Conservation (phyloP, 2,888 invertebrate genomes). For the Coleophora deauratella region DNA sequence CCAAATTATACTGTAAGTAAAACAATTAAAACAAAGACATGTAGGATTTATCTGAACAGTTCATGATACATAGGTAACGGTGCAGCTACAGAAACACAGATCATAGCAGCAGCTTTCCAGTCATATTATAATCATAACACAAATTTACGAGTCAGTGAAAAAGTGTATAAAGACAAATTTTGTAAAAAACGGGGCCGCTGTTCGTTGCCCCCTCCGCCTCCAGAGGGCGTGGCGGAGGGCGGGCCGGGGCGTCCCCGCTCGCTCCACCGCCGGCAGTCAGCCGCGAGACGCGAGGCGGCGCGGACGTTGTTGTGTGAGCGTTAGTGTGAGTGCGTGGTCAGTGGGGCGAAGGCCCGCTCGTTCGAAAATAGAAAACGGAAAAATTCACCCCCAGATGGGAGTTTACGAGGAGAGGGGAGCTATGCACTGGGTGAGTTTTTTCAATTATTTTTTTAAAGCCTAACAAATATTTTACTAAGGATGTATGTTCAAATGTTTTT, state of each 20-base stretch:
- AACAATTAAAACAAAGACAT: no score
- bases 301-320: constrained; percentile 38
- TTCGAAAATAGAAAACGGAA: constrained; percentile 69
- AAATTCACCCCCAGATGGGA: constrained; percentile 87
- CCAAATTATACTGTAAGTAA: no score
- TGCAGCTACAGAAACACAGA: no score
- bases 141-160: constrained; percentile 32
- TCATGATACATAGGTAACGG: no score
- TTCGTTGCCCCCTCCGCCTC: constrained; percentile 7
- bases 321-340: constrained; percentile 46
- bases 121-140: constrained; percentile 14
- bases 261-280: constrained; percentile 36
- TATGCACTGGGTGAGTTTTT: constrained; percentile 89
- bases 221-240: constrained; percentile 30
- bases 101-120: no score
- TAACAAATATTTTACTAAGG: no score
- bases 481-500: no score
- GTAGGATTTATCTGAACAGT: no score
- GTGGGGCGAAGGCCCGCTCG: constrained; percentile 68
- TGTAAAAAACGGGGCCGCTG: constrained; percentile 18
- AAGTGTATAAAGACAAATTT: constrained; percentile 36
- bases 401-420: constrained; percentile 91
- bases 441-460: constrained; percentile 1
- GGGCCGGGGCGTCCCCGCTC: constrained; percentile 10
- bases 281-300: constrained; percentile 60